These are phyloP conservation scores for Synodontis membranacea DNA, from an alignment of 2,113 vertebrate genomes.

Conservation along the genomic window DNA sequence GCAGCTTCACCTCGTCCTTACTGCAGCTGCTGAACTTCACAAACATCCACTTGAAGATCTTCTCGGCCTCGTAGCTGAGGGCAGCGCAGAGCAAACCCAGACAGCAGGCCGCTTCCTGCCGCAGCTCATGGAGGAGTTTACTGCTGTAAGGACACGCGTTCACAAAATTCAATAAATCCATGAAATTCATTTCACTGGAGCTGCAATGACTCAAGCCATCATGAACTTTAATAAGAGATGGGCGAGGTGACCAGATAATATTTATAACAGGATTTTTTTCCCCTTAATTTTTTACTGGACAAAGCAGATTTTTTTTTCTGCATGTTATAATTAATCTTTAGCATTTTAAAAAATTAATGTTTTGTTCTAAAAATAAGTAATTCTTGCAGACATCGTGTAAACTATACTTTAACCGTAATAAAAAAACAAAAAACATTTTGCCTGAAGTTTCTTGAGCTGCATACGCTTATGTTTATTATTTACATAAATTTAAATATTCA, in stretches of 20 bases:
- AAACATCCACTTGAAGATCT: slow-evolving; percentile 99
- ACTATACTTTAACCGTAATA: too few relatives aligned
- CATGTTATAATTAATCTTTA: too few relatives aligned
- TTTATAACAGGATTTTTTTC: background rate
- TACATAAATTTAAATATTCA: background rate
- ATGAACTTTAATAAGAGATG: too few relatives aligned
- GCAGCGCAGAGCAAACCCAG: slow-evolving; percentile 93
- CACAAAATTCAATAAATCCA: background rate
- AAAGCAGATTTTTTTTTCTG: too few relatives aligned
- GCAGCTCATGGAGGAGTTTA: slow-evolving; percentile 95
- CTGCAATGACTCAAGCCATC: background rate
- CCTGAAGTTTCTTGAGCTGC: too few relatives aligned
- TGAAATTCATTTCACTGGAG: background rate
- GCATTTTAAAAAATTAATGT: too few relatives aligned
- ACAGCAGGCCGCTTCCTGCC: slow-evolving; percentile 94
- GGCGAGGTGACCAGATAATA: background rate
- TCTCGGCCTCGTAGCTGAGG: slow-evolving; percentile 95
- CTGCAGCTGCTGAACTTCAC: slow-evolving; percentile 88
- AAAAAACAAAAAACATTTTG: too few relatives aligned
- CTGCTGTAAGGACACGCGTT: slow-evolving; percentile 75
- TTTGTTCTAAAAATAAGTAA: too few relatives aligned
- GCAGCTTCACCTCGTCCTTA: slow-evolving; percentile 95
- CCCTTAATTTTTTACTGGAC: too few relatives aligned
- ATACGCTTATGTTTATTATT: too few relatives aligned
- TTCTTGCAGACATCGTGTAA: too few relatives aligned